Conservation (phyloP, 2,797 vertebrate genomes). For the Phalloptychus januarius region DNA sequence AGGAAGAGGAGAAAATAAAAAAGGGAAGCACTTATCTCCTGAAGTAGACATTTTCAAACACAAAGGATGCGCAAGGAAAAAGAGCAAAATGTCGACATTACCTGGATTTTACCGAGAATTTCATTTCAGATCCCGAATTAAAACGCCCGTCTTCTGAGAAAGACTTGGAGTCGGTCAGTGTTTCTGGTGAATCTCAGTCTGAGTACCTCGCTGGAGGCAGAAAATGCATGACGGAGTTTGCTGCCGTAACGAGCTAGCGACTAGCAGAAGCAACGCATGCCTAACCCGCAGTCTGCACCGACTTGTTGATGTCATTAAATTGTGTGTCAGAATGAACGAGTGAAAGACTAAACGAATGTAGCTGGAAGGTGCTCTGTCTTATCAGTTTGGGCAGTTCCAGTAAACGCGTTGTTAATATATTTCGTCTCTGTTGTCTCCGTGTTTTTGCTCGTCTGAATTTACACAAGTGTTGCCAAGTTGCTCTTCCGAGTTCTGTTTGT, state of each 20-base stretch:
- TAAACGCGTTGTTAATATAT: not conserved
- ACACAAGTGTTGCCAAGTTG: not conserved
- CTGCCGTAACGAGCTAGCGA: constrained; percentile 28
- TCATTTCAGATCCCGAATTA: constrained; percentile 23
- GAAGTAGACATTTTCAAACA: constrained; percentile 21
- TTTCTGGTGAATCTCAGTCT: constrained; percentile 16
- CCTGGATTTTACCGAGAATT: constrained; percentile 21
- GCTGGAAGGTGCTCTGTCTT: constrained; percentile 50
- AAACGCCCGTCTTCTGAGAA: constrained; percentile 34
- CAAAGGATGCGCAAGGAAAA: constrained; percentile 14
- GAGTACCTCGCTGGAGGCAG: constrained; percentile 20
- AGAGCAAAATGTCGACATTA: constrained; percentile 13
- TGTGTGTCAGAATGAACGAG: constrained; percentile 23
- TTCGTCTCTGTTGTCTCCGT: not conserved
- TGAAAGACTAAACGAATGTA: constrained; percentile 63
- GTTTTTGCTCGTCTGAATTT: not conserved
- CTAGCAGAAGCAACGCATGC: constrained; percentile 53
- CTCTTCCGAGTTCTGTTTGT: not conserved
- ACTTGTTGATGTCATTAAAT: constrained; percentile 50
- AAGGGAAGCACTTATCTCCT: constrained; percentile 38
- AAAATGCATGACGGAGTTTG: constrained; percentile 64
- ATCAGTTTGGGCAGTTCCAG: constrained; percentile 6
- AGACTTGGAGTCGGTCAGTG: constrained; percentile 24
- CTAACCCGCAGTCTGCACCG: constrained; percentile 48
- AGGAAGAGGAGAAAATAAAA: constrained; percentile 21